These are phyloP conservation scores for Cyaniris semiargus DNA, from an alignment of 2,888 invertebrate species.

Conservation along the genomic window DNA sequence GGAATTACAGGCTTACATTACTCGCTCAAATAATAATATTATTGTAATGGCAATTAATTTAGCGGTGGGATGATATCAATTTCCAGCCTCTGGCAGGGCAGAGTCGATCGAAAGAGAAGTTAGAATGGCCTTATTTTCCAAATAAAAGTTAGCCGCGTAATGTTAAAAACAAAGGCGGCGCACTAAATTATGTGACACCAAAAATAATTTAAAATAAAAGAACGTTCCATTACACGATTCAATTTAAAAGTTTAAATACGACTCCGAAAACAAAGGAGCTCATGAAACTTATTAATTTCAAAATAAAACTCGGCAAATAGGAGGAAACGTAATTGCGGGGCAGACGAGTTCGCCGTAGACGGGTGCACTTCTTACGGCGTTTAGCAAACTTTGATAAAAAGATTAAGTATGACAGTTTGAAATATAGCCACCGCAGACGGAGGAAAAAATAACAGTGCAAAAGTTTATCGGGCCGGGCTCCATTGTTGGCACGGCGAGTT, in stretches of 20 bases:
- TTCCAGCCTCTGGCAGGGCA: background rate
- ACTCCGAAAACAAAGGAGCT: slow-evolving; percentile 32
- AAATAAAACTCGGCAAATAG: slow-evolving; percentile 46
- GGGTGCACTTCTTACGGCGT: slow-evolving; percentile 75
- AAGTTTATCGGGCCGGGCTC: slow-evolving; percentile 65
- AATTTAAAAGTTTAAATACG: slow-evolving; percentile 34
- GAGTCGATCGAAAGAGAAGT: background rate
- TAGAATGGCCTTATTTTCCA: background rate
- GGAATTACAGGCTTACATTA: slow-evolving; percentile 38
- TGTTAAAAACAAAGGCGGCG: background rate
- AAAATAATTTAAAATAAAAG: slow-evolving; percentile 22
- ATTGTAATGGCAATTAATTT: slow-evolving; percentile 34
- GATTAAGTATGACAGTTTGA: slow-evolving; percentile 81
- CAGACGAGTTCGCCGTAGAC: slow-evolving; percentile 68
- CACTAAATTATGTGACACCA: slow-evolving; percentile 4
- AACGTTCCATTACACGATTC: slow-evolving; percentile 32
- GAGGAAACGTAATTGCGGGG: slow-evolving; percentile 71
- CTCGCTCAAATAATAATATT: slow-evolving; percentile 46
- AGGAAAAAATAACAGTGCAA: slow-evolving; percentile 71
- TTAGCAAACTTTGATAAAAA: slow-evolving; percentile 81
- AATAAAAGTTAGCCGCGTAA: background rate
- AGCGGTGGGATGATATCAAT: background rate
- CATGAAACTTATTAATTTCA: slow-evolving; percentile 44
- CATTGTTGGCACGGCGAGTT: slow-evolving; percentile 74
- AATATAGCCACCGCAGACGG: slow-evolving; percentile 75